phyloP scores from a whole-genome alignment of 2,888 invertebrate species.

The Limnephilus rhombicus region DNA sequence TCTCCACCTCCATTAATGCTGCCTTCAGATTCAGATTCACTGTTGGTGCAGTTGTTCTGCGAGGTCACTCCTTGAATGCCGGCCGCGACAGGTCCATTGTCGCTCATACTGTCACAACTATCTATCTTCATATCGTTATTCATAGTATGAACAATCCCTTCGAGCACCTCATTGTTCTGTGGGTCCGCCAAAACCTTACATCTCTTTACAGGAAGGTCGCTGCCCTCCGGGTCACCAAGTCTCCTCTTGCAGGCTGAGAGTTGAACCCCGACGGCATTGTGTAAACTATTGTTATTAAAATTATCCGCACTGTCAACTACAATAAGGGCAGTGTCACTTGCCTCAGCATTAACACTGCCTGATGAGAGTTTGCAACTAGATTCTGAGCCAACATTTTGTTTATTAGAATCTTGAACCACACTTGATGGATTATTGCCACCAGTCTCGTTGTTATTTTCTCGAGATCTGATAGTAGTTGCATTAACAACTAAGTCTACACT shows the following conservation, averaged over 20 bases:
- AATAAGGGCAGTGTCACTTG: not conserved
- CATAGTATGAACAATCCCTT: slow-evolving; percentile 65
- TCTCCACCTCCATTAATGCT: slow-evolving; percentile 55
- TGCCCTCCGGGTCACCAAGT: not conserved
- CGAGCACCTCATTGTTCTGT: not conserved
- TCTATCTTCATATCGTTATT: slow-evolving; percentile 47
- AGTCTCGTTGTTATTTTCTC: not conserved
- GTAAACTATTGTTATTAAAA: not conserved
- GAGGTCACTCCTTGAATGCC: slow-evolving; percentile 54
- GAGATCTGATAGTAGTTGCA: not conserved
- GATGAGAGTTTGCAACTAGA: not conserved
- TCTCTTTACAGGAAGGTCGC: not conserved
- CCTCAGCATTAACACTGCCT: not conserved
- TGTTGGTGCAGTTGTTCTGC: slow-evolving; percentile 63
- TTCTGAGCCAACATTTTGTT: not conserved
- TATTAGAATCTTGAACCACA: not conserved
- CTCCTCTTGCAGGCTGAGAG: not conserved
- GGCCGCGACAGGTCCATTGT: slow-evolving; percentile 60
- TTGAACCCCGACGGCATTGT: not conserved
- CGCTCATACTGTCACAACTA: slow-evolving; percentile 67
- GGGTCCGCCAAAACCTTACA: not conserved
- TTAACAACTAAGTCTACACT: not conserved
- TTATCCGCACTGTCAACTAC: not conserved
- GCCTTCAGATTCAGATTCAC: slow-evolving; percentile 49
- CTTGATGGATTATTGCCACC: not conserved